These are phyloP conservation scores for Zaprionus tsacasi DNA, from an alignment of 1,140 invertebrate species.

Conservation along the genomic window DNA sequence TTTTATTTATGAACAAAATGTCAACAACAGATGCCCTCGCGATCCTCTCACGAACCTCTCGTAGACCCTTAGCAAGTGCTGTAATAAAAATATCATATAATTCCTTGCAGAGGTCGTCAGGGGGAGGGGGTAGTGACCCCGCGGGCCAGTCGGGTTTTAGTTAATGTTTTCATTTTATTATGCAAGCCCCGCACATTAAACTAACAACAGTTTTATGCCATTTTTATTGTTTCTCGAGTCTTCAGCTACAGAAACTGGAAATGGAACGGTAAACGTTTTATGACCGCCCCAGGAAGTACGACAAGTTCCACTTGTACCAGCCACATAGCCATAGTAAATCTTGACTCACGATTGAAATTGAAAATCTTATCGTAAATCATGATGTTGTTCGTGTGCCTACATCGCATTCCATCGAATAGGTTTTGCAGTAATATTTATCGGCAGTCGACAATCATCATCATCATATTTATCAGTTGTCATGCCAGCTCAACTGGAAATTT, in stretches of 20 bases:
- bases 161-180: slow-evolving; percentile 72
- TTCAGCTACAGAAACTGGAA: neutral
- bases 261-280: slow-evolving; percentile 50
- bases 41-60: neutral
- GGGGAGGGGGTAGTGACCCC: neutral
- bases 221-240: slow-evolving; percentile 47
- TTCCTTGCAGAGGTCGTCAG: slow-evolving; percentile 27
- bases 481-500: slow-evolving; percentile 58
- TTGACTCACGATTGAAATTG: slow-evolving; percentile 63
- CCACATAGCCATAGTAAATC: slow-evolving; percentile 4
- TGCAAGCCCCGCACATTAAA: slow-evolving; percentile 49
- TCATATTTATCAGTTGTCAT: slow-evolving; percentile 48
- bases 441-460: slow-evolving; percentile 40
- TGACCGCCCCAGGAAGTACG: slow-evolving; percentile 9
- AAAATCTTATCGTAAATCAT: slow-evolving; percentile 68
- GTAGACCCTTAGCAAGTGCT: slow-evolving; percentile 20
- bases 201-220: slow-evolving; percentile 69
- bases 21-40: slow-evolving; percentile 26
- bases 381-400: slow-evolving; percentile 53
- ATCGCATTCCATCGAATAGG: neutral
- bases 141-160: slow-evolving; percentile 18
- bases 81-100: slow-evolving; percentile 69
- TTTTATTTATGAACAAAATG: slow-evolving; percentile 64
- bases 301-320: slow-evolving; percentile 6
- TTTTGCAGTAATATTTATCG: slow-evolving; percentile 34